phyloP scores from a whole-genome alignment of 2,888 invertebrate genomes.

The Galerucella pusilla region DNA sequence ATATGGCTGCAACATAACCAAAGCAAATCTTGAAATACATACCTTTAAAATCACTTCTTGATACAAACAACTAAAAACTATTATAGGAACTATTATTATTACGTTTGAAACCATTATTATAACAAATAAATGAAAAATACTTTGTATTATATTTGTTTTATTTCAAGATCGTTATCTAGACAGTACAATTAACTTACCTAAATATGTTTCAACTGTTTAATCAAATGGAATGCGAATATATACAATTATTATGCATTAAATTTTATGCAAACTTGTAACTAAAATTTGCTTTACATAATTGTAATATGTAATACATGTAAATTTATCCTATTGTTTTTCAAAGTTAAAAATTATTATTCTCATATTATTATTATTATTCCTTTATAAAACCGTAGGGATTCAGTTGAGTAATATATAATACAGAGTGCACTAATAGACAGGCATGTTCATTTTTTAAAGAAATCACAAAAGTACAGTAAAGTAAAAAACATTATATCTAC shows the following conservation, averaged over 20 bases:
- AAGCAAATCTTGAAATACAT: background rate
- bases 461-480: background rate
- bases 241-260: too few species aligned
- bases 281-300: too few species aligned
- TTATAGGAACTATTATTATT: background rate
- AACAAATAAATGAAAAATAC: background rate
- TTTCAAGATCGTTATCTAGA: background rate
- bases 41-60: constrained; percentile 3
- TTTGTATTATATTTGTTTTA: background rate
- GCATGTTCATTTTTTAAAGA: too few species aligned
- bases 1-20: background rate
- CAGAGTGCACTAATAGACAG: too few species aligned
- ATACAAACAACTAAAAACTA: background rate
- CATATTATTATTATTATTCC: too few species aligned
- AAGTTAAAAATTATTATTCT: too few species aligned
- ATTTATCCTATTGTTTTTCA: too few species aligned
- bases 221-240: too few species aligned
- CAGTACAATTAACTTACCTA: background rate
- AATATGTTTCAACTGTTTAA: background rate
- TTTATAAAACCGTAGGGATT: too few species aligned
- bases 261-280: too few species aligned
- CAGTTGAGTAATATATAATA: too few species aligned
- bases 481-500: background rate
- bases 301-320: too few species aligned
- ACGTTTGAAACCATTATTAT: background rate